A percentile compares a stretch with the other conserved stretches of the same genome.
phyloP scores from a whole-genome alignment of 2,888 invertebrate genomes.

The Phasia obesa region DNA sequence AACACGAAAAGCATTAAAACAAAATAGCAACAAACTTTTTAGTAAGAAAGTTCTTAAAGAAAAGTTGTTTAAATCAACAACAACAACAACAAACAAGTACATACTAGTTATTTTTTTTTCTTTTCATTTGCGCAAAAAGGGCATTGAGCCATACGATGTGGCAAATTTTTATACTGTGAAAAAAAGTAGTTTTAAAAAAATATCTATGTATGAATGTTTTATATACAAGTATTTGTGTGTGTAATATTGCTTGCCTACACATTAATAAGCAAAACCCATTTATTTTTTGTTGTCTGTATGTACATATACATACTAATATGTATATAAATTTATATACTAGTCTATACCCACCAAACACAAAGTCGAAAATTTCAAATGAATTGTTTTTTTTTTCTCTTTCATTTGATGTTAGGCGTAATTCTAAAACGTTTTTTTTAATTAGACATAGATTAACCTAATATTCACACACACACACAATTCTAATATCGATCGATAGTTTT shows the following conservation, averaged over 20 bases:
- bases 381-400: no score
- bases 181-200: slow-evolving; percentile 33
- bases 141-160: slow-evolving; percentile 56
- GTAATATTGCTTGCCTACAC: slow-evolving; percentile 13
- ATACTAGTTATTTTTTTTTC: slow-evolving; percentile 10
- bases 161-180: slow-evolving; percentile 23
- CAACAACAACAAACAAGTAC: not conserved
- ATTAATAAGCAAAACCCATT: not conserved
- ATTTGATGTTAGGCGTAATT: no score
- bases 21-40: not conserved
- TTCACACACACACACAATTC: no score
- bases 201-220: no score
- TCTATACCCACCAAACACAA: no score
- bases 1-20: not conserved
- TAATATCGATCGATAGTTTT: no score
- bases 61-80: slow-evolving; percentile 23
- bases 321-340: no score
- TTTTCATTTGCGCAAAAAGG: slow-evolving; percentile 28
- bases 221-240: not conserved
- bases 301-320: no score
- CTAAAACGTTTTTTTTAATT: no score
- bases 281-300: no score
- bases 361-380: no score
- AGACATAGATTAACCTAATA: no score
- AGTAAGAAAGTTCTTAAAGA: slow-evolving; percentile 6